Evolutionary conservation across 2,113 vertebrate species (phyloP).

Genomic region (Anoplopoma fimbria): DNA sequence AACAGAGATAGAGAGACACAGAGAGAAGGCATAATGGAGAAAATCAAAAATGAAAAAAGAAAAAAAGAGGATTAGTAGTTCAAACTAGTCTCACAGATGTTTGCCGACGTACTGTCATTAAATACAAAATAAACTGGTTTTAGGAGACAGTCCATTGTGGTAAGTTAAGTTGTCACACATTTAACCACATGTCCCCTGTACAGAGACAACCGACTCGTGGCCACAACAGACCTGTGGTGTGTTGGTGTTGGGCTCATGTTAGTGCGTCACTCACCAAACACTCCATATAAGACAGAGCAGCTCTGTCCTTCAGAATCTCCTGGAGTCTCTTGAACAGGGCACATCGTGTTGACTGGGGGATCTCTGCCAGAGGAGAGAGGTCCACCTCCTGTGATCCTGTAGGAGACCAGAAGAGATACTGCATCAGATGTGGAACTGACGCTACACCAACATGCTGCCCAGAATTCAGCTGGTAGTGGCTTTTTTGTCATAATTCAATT

Average conservation of each 20-base stretch:
- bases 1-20: neutral
- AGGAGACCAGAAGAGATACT: slow-evolving; percentile 7
- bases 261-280: slow-evolving; percentile 81
- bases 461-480: neutral
- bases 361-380: slow-evolving; percentile 82
- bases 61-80: neutral
- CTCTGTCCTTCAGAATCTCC: slow-evolving; percentile 76
- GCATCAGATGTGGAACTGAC: neutral
- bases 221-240: neutral
- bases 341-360: slow-evolving; percentile 53
- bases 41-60: neutral
- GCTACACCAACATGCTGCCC: neutral
- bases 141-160: no score
- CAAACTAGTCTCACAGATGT: neutral
- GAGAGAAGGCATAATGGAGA: neutral
- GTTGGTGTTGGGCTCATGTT: neutral
- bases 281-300: slow-evolving; percentile 82
- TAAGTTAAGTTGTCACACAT: neutral
- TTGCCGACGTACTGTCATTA: neutral
- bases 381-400: slow-evolving; percentile 62
- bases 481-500: neutral
- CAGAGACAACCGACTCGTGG: neutral
- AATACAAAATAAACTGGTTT: neutral
- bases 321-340: slow-evolving; percentile 77
- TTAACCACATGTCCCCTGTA: neutral